Conservation (phyloP, 1,140 invertebrate genomes). For the Leptoteleia sp. region DNA sequence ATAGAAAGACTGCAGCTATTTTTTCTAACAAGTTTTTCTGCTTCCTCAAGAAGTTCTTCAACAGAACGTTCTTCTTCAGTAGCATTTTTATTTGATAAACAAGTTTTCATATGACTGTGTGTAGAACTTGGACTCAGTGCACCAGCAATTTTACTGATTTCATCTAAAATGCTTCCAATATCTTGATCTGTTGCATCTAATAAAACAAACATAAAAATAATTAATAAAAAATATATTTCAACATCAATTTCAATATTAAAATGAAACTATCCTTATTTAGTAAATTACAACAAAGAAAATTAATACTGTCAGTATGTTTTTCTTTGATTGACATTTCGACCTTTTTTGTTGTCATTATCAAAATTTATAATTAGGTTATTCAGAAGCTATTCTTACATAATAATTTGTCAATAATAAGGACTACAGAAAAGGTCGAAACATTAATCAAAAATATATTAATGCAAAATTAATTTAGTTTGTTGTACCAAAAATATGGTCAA, state of each 20-base stretch:
- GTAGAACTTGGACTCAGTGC: constrained; percentile 74
- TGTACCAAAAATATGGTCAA: too few species aligned
- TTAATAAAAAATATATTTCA: background rate
- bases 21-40: constrained; percentile 76
- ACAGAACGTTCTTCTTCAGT: constrained; percentile 77
- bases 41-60: constrained; percentile 77
- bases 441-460: too few species aligned
- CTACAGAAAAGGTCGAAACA: too few species aligned
- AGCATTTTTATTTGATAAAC: constrained; percentile 65
- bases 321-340: too few species aligned
- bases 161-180: constrained; percentile 78
- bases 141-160: constrained; percentile 78
- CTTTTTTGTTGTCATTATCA: too few species aligned
- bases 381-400: too few species aligned
- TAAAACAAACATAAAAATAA: constrained; percentile 10
- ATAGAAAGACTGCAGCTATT: constrained; percentile 73
- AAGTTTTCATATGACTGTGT: constrained; percentile 67
- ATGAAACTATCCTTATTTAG: too few species aligned
- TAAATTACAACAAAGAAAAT: too few species aligned
- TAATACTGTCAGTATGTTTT: too few species aligned
- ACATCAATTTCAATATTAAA: background rate
- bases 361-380: too few species aligned
- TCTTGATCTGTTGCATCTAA: constrained; percentile 79
- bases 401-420: too few species aligned
- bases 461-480: too few species aligned